A percentile compares a stretch with the other conserved stretches of the same genome.
phyloP scores from a whole-genome alignment of 2,888 invertebrate genomes.

The Melanotus villosus region DNA sequence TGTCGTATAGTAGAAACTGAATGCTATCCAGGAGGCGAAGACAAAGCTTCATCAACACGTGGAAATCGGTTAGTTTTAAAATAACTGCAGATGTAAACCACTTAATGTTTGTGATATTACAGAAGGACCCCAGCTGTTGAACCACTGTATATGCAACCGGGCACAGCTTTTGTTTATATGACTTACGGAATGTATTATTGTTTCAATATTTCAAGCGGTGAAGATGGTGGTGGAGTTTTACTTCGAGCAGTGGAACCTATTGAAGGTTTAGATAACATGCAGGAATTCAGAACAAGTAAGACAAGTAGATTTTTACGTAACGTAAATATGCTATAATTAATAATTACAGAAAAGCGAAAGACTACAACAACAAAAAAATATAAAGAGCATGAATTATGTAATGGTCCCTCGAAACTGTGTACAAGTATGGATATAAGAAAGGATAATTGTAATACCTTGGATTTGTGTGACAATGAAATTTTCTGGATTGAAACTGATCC shows the following conservation, averaged over 20 bases:
- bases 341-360: constrained; percentile 28
- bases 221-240: constrained; percentile 77
- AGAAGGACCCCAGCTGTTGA: constrained; percentile 75
- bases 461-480: constrained; percentile 68
- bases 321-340: no score
- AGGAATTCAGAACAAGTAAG: constrained; percentile 59
- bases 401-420: constrained; percentile 82
- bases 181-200: constrained; percentile 84
- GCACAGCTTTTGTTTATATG: constrained; percentile 80
- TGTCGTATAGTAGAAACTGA: constrained; percentile 83
- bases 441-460: constrained; percentile 71
- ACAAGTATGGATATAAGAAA: constrained; percentile 75
- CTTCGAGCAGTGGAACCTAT: constrained; percentile 77
- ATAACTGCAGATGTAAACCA: not conserved
- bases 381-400: constrained; percentile 74
- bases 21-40: constrained; percentile 77
- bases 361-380: constrained; percentile 55
- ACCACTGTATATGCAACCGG: constrained; percentile 81
- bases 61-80: constrained; percentile 60
- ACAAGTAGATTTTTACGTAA: not conserved
- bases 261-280: constrained; percentile 74
- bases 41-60: constrained; percentile 78
- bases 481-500: constrained; percentile 69
- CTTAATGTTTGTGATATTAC: not conserved
- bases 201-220: constrained; percentile 79